Conservation (phyloP, 2,113 vertebrate genomes). For the Corynorhinus townsendii region DNA sequence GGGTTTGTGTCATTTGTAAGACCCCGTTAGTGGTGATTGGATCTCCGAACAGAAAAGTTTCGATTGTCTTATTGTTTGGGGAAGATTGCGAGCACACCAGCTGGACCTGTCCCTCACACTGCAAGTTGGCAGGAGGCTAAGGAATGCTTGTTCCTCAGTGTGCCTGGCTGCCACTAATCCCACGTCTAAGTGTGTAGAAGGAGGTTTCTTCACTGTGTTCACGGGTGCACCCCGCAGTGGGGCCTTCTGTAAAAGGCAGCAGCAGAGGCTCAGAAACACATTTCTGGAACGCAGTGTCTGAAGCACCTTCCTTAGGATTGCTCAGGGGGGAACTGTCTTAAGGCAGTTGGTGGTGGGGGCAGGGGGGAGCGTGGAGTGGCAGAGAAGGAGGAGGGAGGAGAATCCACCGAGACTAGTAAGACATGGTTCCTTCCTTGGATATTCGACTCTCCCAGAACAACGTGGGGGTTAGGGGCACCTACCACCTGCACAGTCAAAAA, state of each 20-base stretch:
- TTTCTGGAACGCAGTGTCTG: background rate
- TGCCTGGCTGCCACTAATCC: constrained; percentile 50
- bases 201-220: background rate
- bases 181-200: constrained; percentile 7
- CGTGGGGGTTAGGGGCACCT: too few relatives aligned
- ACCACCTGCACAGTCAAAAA: background rate
- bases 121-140: constrained; percentile 20
- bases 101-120: background rate
- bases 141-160: constrained; percentile 20
- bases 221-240: background rate
- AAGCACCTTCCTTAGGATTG: background rate
- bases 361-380: too few relatives aligned
- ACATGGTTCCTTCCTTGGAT: background rate
- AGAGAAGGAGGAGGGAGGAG: background rate
- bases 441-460: background rate
- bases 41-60: background rate
- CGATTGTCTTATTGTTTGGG: background rate
- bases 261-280: background rate
- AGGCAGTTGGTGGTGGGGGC: background rate
- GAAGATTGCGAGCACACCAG: background rate
- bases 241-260: background rate
- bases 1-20: background rate
- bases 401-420: fast-evolving
- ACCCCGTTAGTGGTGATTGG: constrained; percentile 22
- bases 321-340: background rate